Base-by-base conservation (phyloP, 2,113 vertebrate species). In the Syngnathus floridae region DNA sequence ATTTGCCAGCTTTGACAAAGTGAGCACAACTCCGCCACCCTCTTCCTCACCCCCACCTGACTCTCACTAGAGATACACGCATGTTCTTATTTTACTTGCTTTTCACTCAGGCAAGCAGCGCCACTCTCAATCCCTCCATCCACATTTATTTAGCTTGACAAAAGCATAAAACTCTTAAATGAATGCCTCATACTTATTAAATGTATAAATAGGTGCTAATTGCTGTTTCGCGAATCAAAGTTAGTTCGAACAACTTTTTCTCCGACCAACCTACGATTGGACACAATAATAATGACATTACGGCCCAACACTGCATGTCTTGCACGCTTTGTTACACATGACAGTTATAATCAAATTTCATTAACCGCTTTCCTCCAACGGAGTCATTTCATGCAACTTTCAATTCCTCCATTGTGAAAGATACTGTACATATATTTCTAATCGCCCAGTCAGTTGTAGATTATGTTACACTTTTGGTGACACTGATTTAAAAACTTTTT, bases 1-100 rank as follows among this genome's bases (percentile, higher is more conserved):
- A 90, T 96, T 96, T 93, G 93, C 94, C 93, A 94, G 94, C 92
- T 97, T 98, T 91, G 95, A 95, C 93, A 94, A 95, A 95, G 97
- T 99, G 95, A 99, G 97, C 95, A 87, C 81, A 84, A 85, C 88
- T 84, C 86, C 78, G 79, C 82, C 85, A 51, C 76, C 84, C 65
- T 88, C 85, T 83, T 80, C 85, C 75, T 86, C 86, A 75, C 69
- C 80, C 77, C 80, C 84, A 67, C 73, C 84, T 75, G 82, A 89
- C 74, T 84, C 78, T 79, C 78, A 85, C 22, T 89, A 87, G 85
- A 71, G 17, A 26, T 26, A 26, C 26, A 26, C 26, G 2, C 26
- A 26, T 26, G 26, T 26, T 52, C 22, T 51, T 46, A 31, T 10
- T 21, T 8, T 31, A 3, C 70, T 67, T 66, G 57, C 69, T 73